Base-by-base conservation (phyloP, 2,113 vertebrate genomes). In the Sceloporus tristichus region DNA sequence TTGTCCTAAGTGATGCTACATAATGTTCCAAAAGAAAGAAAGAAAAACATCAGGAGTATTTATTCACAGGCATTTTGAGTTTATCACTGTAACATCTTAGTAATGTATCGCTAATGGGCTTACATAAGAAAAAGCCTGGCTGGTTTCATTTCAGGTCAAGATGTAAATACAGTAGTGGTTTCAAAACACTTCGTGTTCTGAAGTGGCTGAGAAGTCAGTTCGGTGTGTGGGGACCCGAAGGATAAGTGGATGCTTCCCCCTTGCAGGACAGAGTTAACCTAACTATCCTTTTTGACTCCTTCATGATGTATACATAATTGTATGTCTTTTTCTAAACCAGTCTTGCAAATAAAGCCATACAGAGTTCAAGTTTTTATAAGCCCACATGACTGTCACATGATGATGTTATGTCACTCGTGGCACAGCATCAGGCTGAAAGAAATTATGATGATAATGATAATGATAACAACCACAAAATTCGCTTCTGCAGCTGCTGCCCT, bases 1-100 rank as follows among this genome's bases (percentile, higher is more conserved):
- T 75, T 40, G 74, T 48, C 54, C 42, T 78, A 53, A 27, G 40
- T 48, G 23, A 48, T 23, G 80, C 27, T 23, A 48, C 9, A 27
- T 13, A 87, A 23, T 8, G 62, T 42, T 91, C 87, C 88, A 86
- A 93, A 91, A 85, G 59, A 93, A 91, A 85, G 59, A 85, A 19
- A 85, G 73, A 66, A 34, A 89, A 84, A 42, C 79, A 93, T 42
- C 16, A 34, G 74, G 73, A 70, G 77, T 0, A 86, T 91, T 93
- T 89, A 91, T 91, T 92, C 82, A 90, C 91, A 90, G 18, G 70
- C 79, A 62, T 65, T 27, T 70, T 18, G 66, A 56, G 34, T 68
- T 71, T 66, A 79, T 34, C 80, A 19, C 8, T 27, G 75, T 16
- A 87, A 48, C 11, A 89, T 7, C 29, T 90, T 76, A 84, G 1